Evolutionary conservation across 2,113 vertebrate genomes (phyloP), one percentile per base, ranked within the genome.

Genomic region (Rhadina sibilatrix): DNA sequence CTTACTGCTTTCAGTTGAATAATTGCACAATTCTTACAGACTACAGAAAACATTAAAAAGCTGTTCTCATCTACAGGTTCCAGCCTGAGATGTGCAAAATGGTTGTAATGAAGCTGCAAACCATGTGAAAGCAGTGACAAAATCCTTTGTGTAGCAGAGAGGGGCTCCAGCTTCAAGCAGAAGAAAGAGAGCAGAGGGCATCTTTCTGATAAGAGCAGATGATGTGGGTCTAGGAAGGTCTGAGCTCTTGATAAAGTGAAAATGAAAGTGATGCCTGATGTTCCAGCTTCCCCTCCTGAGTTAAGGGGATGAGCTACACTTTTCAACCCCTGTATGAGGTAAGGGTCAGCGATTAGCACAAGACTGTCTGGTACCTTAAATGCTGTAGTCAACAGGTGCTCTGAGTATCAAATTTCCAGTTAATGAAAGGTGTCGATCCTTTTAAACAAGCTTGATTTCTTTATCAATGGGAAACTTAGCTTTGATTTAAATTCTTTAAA

Each of bases 31-130:
- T 98, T 97, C 97, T 97, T 97, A 90, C 94, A 97, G 97, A 97
- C 93, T 98, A 96, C 90, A 97, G 97, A n/a, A 31, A 97, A 97
- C 97, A 98, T 98, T 98, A 98, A 97, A 98, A 98, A 98, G 96
- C 98, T 98, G 97, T 98, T 98, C 94, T 92, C 91, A 93, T 96
- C 95, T 98, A 95, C 97, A 97, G 97, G 94, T 96, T 97, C 83
- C 69, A 93, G 80, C 37, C 74, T 76, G 86, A 82, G 86, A 95
- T 92, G 74, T 82, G 80, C 68, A 93, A 93, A 94, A 96, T 92
- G 65, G 38, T 84, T 56, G 40, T 90, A 96, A 93, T 95, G 86
- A 89, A 96, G 42, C 83, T 90, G 56, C 79, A 89, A 92, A 71
- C 71, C 47, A 66, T 1, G 52, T 87, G 85, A 90, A 89, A 92